Base-by-base conservation (phyloP, 2,113 vertebrate genomes). In the Siniperca chuatsi region DNA sequence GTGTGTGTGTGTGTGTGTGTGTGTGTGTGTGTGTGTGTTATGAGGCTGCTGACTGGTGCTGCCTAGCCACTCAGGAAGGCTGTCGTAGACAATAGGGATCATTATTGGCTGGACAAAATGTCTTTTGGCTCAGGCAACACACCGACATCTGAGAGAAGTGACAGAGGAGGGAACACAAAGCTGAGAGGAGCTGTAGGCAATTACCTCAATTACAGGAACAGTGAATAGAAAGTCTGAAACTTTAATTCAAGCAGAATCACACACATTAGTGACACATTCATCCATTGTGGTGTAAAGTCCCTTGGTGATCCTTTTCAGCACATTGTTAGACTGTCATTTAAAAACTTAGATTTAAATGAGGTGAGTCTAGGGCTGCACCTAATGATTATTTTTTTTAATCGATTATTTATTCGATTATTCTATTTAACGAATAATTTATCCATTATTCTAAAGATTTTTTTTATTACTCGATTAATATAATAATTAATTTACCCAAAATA, bases 311-410 rank as follows among this genome's bases (percentile, higher is more conserved):
- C 76, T 84, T 87, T 85, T 81, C 75, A 77, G 18, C 29, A 37
- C 55, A 54, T 62, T 85, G 69, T 78, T 79, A 21, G 33, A 4
- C 33, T 6, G 40, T 76, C 77, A 67, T 6, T 71, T 46, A 55
- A 78, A 89, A 62, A 72, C 69, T 40, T 33, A 15, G 62, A 81
- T 94, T 94, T 92, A 91, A 93, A 88, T 87, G 69, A 88, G 90
- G 71, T 90, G 88, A 89, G 82, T 83, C 84, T 29, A 29, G 29
- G 29, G 29, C 29, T 29, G 29, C 29, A 29, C 29, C 2, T 29
- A 29, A 29, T 29, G 29, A 29, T 29, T 2, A 29, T 29, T 29
- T 29, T 29, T 29, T 29, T 29, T 29, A 29, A 29, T 29, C 29
- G 29, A 29, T 29, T 29, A 29, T 29, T 29, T 29, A 1, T 29